These are phyloP conservation scores for Thaumetopoea pityocampa DNA, from an alignment of 1,140 invertebrate genomes.

Conservation along the genomic window DNA sequence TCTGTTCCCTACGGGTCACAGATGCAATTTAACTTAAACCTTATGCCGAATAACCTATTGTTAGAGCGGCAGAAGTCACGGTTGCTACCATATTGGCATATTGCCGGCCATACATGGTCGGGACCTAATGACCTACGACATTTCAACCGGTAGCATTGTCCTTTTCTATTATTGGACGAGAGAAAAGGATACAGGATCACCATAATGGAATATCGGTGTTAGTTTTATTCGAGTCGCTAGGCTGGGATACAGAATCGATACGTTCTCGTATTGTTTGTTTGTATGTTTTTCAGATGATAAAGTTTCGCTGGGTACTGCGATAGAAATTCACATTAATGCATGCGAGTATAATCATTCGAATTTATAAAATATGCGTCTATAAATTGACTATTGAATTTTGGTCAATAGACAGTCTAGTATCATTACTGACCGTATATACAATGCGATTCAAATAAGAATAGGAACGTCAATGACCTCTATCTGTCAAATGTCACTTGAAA, in stretches of 20 bases:
- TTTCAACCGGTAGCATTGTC: conserved; percentile 57
- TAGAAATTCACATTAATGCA: conserved; percentile 3
- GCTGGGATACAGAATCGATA: conserved; percentile 52
- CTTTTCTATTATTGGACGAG: conserved; percentile 30
- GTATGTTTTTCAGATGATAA: conserved; percentile 26
- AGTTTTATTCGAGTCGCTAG: conserved; percentile 70
- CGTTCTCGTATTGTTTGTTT: conserved; percentile 65
- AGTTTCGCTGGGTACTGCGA: conserved; percentile 28
- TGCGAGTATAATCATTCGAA: too few species aligned
- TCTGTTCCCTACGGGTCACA: conserved; percentile 44
- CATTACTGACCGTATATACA: too few species aligned
- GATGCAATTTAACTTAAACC: conserved; percentile 56
- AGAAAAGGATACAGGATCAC: conserved; percentile 40
- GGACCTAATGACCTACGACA: conserved; percentile 73
- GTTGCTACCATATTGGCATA: conserved; percentile 70
- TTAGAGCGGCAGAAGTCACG: conserved; percentile 58
- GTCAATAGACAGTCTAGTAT: too few species aligned
- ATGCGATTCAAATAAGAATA: too few species aligned
- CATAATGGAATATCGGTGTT: conserved; percentile 65
- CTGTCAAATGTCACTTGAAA: too few species aligned
- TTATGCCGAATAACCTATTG: conserved; percentile 52
- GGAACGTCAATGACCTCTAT: too few species aligned
- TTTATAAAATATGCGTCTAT: too few species aligned
- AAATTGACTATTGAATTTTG: too few species aligned
- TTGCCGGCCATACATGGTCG: conserved; percentile 61